Conservation (phyloP, 2,797 vertebrate genomes). For the Lithobates pipiens region DNA sequence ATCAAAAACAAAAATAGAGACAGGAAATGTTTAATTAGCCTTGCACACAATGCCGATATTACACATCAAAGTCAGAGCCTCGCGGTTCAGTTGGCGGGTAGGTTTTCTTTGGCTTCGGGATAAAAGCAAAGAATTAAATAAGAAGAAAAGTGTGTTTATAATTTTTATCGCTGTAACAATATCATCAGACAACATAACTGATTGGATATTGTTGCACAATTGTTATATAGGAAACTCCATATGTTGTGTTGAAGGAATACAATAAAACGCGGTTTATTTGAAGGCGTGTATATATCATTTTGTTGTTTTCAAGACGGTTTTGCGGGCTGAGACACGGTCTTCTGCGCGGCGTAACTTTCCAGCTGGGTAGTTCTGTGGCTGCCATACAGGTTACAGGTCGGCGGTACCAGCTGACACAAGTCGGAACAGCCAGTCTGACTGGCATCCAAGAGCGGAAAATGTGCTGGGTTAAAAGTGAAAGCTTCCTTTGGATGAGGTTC, state of each 20-base stretch:
- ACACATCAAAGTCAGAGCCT: slow-evolving; percentile 7
- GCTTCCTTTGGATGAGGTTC: slow-evolving; percentile 27
- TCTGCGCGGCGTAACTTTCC: not conserved
- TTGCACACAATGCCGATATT: slow-evolving; percentile 21
- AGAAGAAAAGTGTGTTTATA: slow-evolving; percentile 22
- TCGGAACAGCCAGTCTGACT: slow-evolving; percentile 1
- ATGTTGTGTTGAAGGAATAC: not conserved
- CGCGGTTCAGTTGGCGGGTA: slow-evolving; percentile 9
- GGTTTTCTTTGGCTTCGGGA: slow-evolving; percentile 2
- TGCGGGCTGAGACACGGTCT: too few species aligned
- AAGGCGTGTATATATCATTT: too few species aligned
- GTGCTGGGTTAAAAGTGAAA: slow-evolving; percentile 6
- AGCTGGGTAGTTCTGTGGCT: not conserved
- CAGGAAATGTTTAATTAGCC: slow-evolving; percentile 19
- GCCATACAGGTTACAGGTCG: not conserved
- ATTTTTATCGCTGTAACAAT: not conserved
- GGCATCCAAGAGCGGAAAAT: not conserved
- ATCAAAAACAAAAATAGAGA: not conserved
- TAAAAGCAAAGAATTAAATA: not conserved
- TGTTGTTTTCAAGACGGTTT: too few species aligned
- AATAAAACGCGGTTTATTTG: not conserved
- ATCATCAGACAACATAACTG: not conserved
- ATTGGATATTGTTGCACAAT: slow-evolving; percentile 19
- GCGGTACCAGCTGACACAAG: slow-evolving; percentile 7
- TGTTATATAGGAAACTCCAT: slow-evolving; percentile 9